Evolutionary conservation across 2,797 vertebrate species (phyloP).

Genomic region (Ptychadena robeensis): DNA sequence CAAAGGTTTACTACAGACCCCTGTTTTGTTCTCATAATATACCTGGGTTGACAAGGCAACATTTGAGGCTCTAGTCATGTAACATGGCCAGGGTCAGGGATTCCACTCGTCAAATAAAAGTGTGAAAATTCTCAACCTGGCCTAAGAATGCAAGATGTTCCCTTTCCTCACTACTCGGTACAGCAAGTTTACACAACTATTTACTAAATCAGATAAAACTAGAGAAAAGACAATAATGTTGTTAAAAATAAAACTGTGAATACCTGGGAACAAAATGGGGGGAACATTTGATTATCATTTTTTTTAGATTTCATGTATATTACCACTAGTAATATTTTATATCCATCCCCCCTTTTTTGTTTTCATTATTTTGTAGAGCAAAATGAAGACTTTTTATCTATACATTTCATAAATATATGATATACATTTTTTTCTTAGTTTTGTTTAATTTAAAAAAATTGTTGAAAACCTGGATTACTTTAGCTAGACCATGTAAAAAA

Average conservation of each 20-base stretch:
- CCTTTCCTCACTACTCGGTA: background rate
- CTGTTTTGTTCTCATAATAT: slow-evolving; percentile 35
- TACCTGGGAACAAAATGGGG: background rate
- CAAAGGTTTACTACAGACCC: slow-evolving; percentile 14
- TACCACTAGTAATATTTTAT: too few relatives aligned
- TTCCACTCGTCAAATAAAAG: background rate
- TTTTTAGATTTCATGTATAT: too few relatives aligned
- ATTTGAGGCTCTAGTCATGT: background rate
- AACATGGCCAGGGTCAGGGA: background rate
- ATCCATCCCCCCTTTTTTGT: too few relatives aligned
- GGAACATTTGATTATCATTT: background rate
- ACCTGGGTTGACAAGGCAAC: slow-evolving; percentile 33
- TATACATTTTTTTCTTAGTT: too few relatives aligned
- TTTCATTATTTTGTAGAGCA: too few relatives aligned
- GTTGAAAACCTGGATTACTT: too few relatives aligned
- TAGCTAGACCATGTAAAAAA: too few relatives aligned
- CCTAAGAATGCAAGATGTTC: background rate
- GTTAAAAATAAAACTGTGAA: background rate
- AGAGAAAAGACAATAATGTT: background rate
- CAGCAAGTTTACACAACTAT: background rate
- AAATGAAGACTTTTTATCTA: too few relatives aligned
- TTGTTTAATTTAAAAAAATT: too few relatives aligned
- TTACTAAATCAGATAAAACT: too few relatives aligned
- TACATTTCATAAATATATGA: too few relatives aligned
- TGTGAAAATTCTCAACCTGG: background rate